Evolutionary conservation across 2,797 vertebrate species (phyloP).

Genomic region (Melanotaenia trifasciata): DNA sequence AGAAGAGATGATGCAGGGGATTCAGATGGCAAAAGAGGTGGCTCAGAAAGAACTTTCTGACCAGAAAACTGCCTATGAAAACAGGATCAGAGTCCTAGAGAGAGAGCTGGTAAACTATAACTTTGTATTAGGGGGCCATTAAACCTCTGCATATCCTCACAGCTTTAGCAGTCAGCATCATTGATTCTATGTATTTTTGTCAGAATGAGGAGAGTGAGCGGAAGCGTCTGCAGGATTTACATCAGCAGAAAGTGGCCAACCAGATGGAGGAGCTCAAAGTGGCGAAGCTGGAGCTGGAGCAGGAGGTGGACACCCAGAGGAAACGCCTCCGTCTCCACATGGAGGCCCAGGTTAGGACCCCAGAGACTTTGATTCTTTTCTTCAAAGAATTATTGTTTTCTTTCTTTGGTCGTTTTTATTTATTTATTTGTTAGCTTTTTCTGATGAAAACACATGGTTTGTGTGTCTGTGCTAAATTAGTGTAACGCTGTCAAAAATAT

Average conservation of each 20-base stretch:
- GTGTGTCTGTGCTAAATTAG: background rate
- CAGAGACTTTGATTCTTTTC: background rate
- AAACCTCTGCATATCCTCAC: background rate
- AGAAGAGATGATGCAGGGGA: constrained; percentile 95
- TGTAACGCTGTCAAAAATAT: background rate
- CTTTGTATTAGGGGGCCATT: background rate
- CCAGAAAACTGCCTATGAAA: constrained; percentile 90
- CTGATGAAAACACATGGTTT: background rate
- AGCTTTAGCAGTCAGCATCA: background rate
- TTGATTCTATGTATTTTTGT: background rate
- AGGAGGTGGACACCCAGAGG: constrained; percentile 87
- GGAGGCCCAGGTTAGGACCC: constrained; percentile 87
- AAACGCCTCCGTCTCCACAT: constrained; percentile 89
- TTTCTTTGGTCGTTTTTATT: no score
- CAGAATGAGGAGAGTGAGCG: constrained; percentile 88
- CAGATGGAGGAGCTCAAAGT: constrained; percentile 90
- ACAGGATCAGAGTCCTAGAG: constrained; percentile 87
- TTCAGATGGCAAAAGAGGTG: constrained; percentile 94
- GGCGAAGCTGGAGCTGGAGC: constrained; percentile 88
- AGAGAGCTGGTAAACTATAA: constrained; percentile 86
- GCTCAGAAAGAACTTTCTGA: constrained; percentile 90
- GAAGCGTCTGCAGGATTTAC: constrained; percentile 86
- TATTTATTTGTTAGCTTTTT: no score
- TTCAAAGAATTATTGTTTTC: no score
- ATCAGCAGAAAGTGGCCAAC: constrained; percentile 83